A percentile compares a stretch with the other conserved stretches of the same genome.
Evolutionary conservation across 2,113 vertebrate species (phyloP).

Genomic region (Ibidorhyncha struthersii): DNA sequence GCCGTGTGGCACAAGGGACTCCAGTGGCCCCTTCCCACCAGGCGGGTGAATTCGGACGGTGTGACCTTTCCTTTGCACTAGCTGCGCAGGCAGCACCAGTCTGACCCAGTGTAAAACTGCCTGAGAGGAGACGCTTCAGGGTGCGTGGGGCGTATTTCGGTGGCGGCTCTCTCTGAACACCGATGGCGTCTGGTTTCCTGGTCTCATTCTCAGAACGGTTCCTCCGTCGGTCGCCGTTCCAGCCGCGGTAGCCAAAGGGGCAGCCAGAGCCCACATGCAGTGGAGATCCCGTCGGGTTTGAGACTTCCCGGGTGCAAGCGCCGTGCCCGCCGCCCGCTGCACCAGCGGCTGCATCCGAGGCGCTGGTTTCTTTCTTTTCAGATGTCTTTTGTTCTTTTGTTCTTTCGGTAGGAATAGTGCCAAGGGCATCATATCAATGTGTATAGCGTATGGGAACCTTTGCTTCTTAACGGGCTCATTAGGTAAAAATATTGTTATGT

Average conservation of each 20-base stretch:
- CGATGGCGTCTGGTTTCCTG: neutral
- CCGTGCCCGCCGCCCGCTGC: neutral
- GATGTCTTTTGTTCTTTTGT: neutral
- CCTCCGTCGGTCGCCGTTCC: rapidly evolving
- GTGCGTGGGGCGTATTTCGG: rapidly evolving
- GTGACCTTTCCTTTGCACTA: neutral
- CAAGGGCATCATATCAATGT: neutral
- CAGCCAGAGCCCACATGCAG: neutral
- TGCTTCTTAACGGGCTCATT: neutral
- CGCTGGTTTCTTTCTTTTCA: neutral
- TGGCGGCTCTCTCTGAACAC: neutral
- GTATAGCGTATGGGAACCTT: neutral
- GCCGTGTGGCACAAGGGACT: rapidly evolving
- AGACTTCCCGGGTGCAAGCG: neutral
- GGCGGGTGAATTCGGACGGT: neutral
- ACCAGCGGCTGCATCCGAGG: neutral
- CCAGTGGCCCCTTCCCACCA: neutral
- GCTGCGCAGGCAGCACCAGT: rapidly evolving
- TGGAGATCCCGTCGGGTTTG: rapidly evolving
- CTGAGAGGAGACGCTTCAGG: neutral
- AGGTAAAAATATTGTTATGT: rapidly evolving
- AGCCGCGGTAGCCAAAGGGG: neutral
- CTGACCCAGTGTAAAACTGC: neutral
- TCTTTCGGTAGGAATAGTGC: neutral
- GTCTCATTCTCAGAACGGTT: neutral